Conservation (phyloP, 2,888 invertebrate species). For the Argyra leucocephala region DNA sequence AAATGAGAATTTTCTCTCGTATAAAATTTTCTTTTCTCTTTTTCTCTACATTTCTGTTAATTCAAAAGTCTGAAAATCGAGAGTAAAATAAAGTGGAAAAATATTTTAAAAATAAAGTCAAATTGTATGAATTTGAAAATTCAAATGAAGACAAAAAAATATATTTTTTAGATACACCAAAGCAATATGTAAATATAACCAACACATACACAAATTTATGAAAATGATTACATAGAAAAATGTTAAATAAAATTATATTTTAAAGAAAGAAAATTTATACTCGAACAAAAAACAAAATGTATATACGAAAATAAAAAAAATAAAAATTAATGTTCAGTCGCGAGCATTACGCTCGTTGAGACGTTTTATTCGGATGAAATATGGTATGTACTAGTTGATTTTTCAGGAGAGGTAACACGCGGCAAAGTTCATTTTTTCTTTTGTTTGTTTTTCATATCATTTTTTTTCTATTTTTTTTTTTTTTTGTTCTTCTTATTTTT, state of each 20-base stretch:
- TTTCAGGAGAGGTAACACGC: neutral
- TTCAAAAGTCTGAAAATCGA: too few species aligned
- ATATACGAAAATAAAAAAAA: neutral
- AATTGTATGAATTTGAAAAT: too few species aligned
- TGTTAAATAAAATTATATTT: neutral
- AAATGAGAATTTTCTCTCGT: too few species aligned
- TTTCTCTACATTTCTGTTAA: too few species aligned
- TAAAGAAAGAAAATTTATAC: neutral
- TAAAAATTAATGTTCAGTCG: neutral
- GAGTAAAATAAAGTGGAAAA: too few species aligned
- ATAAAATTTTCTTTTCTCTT: too few species aligned
- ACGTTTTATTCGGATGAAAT: neutral
- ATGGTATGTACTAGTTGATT: constrained; percentile 1
- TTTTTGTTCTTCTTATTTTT: neutral
- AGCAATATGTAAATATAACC: too few species aligned
- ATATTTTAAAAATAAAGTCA: too few species aligned
- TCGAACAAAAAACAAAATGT: neutral
- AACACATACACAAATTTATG: too few species aligned
- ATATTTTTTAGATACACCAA: too few species aligned
- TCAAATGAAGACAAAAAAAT: too few species aligned
- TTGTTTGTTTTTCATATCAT: neutral
- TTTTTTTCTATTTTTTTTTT: neutral
- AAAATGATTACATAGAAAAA: too few species aligned
- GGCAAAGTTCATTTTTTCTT: neutral
- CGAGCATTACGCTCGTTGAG: neutral